phyloP scores from a whole-genome alignment of 2,113 vertebrate genomes.

The Lamprotornis superbus region DNA sequence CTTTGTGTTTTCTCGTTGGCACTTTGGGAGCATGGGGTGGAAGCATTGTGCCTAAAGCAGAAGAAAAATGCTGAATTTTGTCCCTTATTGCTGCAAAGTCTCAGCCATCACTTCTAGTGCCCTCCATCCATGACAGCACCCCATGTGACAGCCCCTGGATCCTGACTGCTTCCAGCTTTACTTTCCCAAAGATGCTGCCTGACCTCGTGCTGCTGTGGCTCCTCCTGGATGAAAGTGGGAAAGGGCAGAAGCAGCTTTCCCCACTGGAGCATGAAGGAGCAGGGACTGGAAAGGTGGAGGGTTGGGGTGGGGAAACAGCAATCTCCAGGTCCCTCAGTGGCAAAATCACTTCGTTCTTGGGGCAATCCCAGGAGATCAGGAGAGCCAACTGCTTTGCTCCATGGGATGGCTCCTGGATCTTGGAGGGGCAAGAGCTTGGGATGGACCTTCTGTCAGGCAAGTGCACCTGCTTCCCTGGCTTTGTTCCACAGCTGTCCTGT shows the following conservation, averaged over 20 bases:
- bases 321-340: neutral
- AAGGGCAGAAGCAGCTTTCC: neutral
- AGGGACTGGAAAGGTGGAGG: neutral
- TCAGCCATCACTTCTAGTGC: neutral
- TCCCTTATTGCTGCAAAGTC: neutral
- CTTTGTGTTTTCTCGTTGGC: neutral
- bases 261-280: slow-evolving; percentile 24
- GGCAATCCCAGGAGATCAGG: fast-evolving
- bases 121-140: neutral
- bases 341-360: neutral
- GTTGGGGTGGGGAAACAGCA: neutral
- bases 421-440: neutral
- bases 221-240: slow-evolving; percentile 44
- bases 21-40: neutral
- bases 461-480: neutral
- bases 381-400: neutral
- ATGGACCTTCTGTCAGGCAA: neutral
- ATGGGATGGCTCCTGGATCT: neutral
- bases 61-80: neutral
- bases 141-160: fast-evolving
- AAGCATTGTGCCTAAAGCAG: neutral
- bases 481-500: neutral
- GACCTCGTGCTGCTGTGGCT: neutral
- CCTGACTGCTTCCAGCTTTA: neutral
- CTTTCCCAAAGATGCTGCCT: neutral